Evolutionary conservation across 2,797 vertebrate species (phyloP).

Genomic region (Leontocebus nigricollis): DNA sequence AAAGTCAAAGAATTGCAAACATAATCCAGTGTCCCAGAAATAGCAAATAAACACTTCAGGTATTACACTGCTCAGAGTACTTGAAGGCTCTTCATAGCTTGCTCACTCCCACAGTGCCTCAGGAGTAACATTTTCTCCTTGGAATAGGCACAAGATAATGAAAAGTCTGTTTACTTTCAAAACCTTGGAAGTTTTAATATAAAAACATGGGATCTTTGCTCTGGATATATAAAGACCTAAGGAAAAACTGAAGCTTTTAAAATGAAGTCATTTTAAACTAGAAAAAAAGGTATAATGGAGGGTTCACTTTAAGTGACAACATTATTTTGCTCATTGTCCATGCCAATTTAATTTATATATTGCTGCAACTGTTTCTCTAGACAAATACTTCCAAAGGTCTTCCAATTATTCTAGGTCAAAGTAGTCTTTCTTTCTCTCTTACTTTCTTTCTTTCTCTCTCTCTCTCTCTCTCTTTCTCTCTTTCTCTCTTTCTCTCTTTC

Average conservation of each 20-base stretch:
- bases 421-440: neutral
- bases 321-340: neutral
- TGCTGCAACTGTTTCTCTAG: neutral
- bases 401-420: neutral
- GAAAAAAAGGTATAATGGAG: neutral
- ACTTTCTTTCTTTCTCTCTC: neutral
- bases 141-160: slow-evolving; percentile 31
- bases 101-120: slow-evolving; percentile 28
- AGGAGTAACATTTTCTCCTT: slow-evolving; percentile 67
- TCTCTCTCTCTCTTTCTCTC: neutral
- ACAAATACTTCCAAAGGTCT: neutral
- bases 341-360: neutral
- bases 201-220: slow-evolving; percentile 44
- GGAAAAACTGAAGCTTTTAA: slow-evolving; percentile 31
- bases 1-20: slow-evolving; percentile 64
- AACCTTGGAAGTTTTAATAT: slow-evolving; percentile 22
- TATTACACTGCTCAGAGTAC: slow-evolving; percentile 47
- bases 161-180: slow-evolving; percentile 57
- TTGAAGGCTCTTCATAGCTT: neutral
- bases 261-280: slow-evolving; percentile 41
- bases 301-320: neutral
- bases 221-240: slow-evolving; percentile 1
- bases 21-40: slow-evolving; percentile 37
- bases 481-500: slow-evolving; percentile 40
- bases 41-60: slow-evolving; percentile 66